A percentile compares a stretch with the other conserved stretches of the same genome.
Evolutionary conservation across 2,797 vertebrate species (phyloP).

Genomic region (Rhynchotus rufescens): DNA sequence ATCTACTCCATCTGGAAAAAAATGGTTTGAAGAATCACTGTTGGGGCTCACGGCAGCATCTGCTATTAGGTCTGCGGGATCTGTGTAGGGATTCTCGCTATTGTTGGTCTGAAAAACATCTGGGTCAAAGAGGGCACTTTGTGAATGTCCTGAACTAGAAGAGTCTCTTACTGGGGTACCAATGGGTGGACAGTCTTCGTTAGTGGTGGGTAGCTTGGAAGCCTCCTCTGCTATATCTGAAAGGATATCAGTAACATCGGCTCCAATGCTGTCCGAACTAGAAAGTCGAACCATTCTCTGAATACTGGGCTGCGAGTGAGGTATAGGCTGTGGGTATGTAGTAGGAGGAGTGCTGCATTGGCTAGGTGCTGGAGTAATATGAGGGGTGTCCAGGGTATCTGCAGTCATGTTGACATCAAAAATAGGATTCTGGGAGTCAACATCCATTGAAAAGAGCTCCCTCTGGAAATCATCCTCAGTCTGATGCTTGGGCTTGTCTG

Average conservation of each 20-base stretch:
- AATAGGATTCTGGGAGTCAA: constrained; percentile 96
- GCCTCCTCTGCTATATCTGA: constrained; percentile 97
- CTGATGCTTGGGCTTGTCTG: constrained; percentile 87
- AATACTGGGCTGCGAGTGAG: constrained; percentile 85
- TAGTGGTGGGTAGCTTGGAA: constrained; percentile 85
- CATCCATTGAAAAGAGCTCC: constrained; percentile 98
- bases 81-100: constrained; percentile 94
- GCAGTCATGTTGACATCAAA: constrained; percentile 95
- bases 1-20: constrained; percentile 93
- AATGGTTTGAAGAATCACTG: constrained; percentile 96
- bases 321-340: constrained; percentile 87
- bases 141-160: constrained; percentile 94
- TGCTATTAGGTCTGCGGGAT: constrained; percentile 94
- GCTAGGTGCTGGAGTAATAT: constrained; percentile 96
- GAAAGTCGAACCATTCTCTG: constrained; percentile 93
- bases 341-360: constrained; percentile 95
- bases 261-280: constrained; percentile 96
- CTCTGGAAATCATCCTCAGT: constrained; percentile 98
- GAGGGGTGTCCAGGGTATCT: constrained; percentile 94
- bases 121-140: constrained; percentile 94
- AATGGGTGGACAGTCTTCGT: constrained; percentile 83
- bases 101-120: constrained; percentile 95
- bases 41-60: constrained; percentile 91
- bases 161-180: constrained; percentile 97
- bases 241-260: constrained; percentile 96